Base-by-base conservation (phyloP, 1,140 invertebrate genomes). In the Lysiphlebus fabarum region DNA sequence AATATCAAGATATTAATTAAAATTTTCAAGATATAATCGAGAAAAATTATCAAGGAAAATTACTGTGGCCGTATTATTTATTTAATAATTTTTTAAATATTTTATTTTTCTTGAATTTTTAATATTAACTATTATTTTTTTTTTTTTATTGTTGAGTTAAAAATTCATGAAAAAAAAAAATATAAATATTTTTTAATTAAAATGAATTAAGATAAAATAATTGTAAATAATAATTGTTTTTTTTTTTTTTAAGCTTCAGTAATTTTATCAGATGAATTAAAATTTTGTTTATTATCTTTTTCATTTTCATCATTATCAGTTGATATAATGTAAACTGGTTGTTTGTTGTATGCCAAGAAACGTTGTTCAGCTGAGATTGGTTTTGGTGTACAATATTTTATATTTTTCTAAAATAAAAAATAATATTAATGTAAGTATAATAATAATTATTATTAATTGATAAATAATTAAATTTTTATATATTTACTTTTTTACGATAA, bases 401-500 rank as follows among this genome's bases (percentile, higher is more conserved):
- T 63, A 56, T 72, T 74, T 64, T n/a, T n/a, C n/a, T n/a, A n/a
- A n/a, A n/a, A n/a, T n/a, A n/a, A n/a, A n/a, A n/a, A n/a, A n/a
- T n/a, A n/a, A n/a, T n/a, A n/a, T n/a, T n/a, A n/a, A n/a, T n/a
- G n/a, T n/a, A n/a, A n/a, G n/a, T n/a, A n/a, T n/a, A n/a, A n/a
- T n/a, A n/a, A n/a, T n/a, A n/a, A n/a, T n/a, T n/a, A n/a, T n/a
- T n/a, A n/a, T n/a, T n/a, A n/a, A n/a, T n/a, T n/a, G n/a, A n/a
- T n/a, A n/a, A n/a, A n/a, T n/a, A n/a, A n/a, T n/a, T n/a, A n/a
- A n/a, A n/a, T 38, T 10, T n/a, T 41, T 14, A 38, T 6, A 11
- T 36, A 53, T 58, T 56, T 66, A 83, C 83, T 71, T 85, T 84
- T 65, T 82, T 81, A 42, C 82, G 81, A 71, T 89, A 89, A 10